A percentile compares a stretch with the other conserved stretches of the same genome.
phyloP scores from a whole-genome alignment of 2,113 vertebrate genomes.

The Nibea albiflora region DNA sequence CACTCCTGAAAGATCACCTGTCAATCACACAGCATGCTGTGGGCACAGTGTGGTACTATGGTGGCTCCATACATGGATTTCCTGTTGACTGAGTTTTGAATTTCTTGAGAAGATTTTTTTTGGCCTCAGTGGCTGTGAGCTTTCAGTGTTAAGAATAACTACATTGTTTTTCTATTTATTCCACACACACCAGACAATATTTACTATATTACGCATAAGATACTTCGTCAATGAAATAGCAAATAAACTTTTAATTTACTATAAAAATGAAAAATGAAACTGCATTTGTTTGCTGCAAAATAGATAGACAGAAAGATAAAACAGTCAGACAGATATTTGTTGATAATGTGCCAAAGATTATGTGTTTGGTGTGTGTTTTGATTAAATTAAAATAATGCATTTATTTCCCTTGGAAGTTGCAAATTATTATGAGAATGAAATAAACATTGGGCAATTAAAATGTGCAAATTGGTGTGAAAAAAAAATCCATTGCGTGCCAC shows the following conservation, averaged over 20 bases:
- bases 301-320: neutral
- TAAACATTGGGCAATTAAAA: slow-evolving; percentile 68
- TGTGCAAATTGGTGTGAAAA: slow-evolving; percentile 50
- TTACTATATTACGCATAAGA: neutral
- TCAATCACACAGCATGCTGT: slow-evolving; percentile 45
- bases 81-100: slow-evolving; percentile 25
- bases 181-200: neutral
- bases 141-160: slow-evolving; percentile 16
- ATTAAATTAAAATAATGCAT: slow-evolving; percentile 39
- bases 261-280: neutral
- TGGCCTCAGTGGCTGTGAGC: neutral
- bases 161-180: neutral
- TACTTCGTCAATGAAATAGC: neutral
- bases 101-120: neutral
- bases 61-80: slow-evolving; percentile 23
- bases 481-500: slow-evolving; percentile 26
- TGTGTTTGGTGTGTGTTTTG: neutral
- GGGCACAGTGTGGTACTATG: slow-evolving; percentile 29
- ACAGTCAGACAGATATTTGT: neutral
- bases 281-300: slow-evolving; percentile 3
- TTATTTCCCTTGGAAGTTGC: slow-evolving; percentile 34
- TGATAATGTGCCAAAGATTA: slow-evolving; percentile 15
- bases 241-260: slow-evolving; percentile 1
- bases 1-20: slow-evolving; percentile 20
- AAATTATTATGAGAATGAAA: slow-evolving; percentile 41